phyloP scores from a whole-genome alignment of 2,888 invertebrate species.

The Drosophila parthenogenetica region DNA sequence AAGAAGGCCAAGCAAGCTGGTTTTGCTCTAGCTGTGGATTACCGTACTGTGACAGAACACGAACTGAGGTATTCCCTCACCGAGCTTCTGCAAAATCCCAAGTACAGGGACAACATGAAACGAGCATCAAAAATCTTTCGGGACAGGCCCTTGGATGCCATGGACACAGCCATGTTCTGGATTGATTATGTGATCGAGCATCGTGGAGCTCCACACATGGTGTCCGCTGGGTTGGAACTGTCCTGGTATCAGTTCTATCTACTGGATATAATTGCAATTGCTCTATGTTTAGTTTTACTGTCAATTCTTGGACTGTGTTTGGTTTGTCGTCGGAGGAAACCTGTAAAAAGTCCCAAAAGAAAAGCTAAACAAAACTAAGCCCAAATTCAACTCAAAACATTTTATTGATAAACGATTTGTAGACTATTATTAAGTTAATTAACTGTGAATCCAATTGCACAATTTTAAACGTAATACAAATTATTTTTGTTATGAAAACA shows the following conservation, averaged over 20 bases:
- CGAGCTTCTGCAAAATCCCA: slow-evolving; percentile 83
- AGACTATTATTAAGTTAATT: slow-evolving; percentile 48
- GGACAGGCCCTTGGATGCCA: slow-evolving; percentile 77
- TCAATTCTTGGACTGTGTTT: slow-evolving; percentile 14
- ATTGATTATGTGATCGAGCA: slow-evolving; percentile 83
- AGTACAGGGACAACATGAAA: slow-evolving; percentile 77
- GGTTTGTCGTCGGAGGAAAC: slow-evolving; percentile 14
- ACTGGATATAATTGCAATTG: slow-evolving; percentile 71
- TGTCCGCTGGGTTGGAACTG: slow-evolving; percentile 72
- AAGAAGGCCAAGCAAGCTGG: slow-evolving; percentile 70
- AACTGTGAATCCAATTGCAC: slow-evolving; percentile 15
- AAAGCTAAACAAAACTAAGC: slow-evolving; percentile 32
- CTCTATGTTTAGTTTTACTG: slow-evolving; percentile 21
- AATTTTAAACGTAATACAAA: slow-evolving; percentile 55
- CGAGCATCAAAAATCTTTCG: slow-evolving; percentile 77
- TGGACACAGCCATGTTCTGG: slow-evolving; percentile 84
- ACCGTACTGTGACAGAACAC: slow-evolving; percentile 65
- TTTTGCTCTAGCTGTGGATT: slow-evolving; percentile 72
- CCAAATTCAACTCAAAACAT: slow-evolving; percentile 44
- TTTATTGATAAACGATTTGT: slow-evolving; percentile 60
- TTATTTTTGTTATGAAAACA: slow-evolving; percentile 29
- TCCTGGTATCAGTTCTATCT: slow-evolving; percentile 82
- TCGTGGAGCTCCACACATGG: slow-evolving; percentile 82
- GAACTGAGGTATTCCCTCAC: slow-evolving; percentile 65
- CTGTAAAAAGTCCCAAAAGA: not conserved